Evolutionary conservation across 2,888 invertebrate genomes (phyloP).

Genomic region (Hirtodrosophila duncani): DNA sequence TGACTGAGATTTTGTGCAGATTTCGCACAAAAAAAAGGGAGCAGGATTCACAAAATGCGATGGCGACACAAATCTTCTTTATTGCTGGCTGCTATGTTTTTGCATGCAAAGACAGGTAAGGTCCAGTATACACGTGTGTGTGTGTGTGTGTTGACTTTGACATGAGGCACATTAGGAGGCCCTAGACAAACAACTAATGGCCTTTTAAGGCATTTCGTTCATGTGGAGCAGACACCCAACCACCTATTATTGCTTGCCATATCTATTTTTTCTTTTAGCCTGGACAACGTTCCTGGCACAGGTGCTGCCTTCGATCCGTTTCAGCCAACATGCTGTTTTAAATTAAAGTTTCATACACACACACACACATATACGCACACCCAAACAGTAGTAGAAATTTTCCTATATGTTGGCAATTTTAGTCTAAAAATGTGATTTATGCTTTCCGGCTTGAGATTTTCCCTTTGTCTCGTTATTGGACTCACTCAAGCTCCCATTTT

Average conservation of each 20-base stretch:
- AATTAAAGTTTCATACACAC: constrained; percentile 61
- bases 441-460: not conserved
- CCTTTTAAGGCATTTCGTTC: constrained; percentile 66
- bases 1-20: constrained; percentile 61
- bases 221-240: constrained; percentile 15
- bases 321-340: constrained; percentile 59
- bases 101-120: constrained; percentile 49
- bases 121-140: constrained; percentile 2
- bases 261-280: not conserved
- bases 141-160: constrained; percentile 41
- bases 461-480: too few relatives aligned
- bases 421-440: constrained; percentile 17
- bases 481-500: too few relatives aligned
- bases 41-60: constrained; percentile 63
- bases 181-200: constrained; percentile 69
- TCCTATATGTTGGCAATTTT: constrained; percentile 48
- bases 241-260: constrained; percentile 14
- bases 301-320: constrained; percentile 47
- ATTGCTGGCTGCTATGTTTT: constrained; percentile 69
- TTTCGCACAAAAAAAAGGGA: constrained; percentile 48
- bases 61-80: constrained; percentile 68
- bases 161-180: constrained; percentile 66
- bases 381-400: constrained; percentile 26
- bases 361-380: constrained; percentile 9
- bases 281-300: constrained; percentile 28